Evolutionary conservation across 2,113 vertebrate species (phyloP).

Genomic region (Mobula birostris): DNA sequence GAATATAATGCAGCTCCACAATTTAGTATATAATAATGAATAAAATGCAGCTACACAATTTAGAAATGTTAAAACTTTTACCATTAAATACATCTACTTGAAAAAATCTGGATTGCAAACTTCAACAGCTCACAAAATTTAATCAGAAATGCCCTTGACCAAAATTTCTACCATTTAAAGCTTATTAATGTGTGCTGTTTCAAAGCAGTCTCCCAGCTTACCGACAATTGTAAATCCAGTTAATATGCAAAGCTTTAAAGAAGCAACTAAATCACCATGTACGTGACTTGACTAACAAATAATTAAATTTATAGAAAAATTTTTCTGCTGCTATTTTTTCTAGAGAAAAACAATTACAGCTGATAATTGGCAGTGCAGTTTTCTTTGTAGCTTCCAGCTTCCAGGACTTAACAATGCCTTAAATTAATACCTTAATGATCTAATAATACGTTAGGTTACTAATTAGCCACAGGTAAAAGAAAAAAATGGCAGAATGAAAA

Average conservation of each 20-base stretch:
- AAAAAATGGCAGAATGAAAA: background rate
- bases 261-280: background rate
- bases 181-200: background rate
- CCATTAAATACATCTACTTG: background rate
- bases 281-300: background rate
- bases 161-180: slow-evolving; percentile 3
- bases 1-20: background rate
- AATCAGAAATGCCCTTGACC: slow-evolving; percentile 4
- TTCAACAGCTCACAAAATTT: background rate
- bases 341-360: slow-evolving; percentile 11
- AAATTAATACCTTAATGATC: slow-evolving; percentile 28
- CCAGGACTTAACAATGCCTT: background rate
- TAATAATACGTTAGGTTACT: slow-evolving; percentile 25
- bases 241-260: background rate
- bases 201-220: background rate
- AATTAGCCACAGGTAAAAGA: background rate
- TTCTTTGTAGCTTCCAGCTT: slow-evolving; percentile 1
- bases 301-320: background rate
- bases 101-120: background rate
- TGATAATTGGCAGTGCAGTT: background rate
- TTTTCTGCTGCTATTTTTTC: background rate
- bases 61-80: background rate
- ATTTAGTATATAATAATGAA: background rate
- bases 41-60: background rate
- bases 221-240: background rate